These are phyloP conservation scores for Erpobdella octoculata DNA, from an alignment of 2,888 invertebrate genomes.

Conservation along the genomic window DNA sequence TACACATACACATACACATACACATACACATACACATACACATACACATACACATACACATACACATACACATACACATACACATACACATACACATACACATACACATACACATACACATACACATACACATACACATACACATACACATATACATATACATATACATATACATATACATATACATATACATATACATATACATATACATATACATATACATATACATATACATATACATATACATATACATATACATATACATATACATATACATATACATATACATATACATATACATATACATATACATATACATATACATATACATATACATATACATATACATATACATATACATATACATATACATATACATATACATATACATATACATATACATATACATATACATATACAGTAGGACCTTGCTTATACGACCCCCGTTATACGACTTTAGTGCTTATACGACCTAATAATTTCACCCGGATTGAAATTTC, in stretches of 20 bases:
- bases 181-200: too few relatives aligned
- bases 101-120: too few relatives aligned
- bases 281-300: slow-evolving; percentile 21
- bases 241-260: slow-evolving; percentile 14
- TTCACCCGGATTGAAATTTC: too few relatives aligned
- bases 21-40: slow-evolving; percentile 30
- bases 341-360: background rate
- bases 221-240: background rate
- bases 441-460: too few relatives aligned
- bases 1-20: slow-evolving; percentile 31
- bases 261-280: slow-evolving; percentile 25
- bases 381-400: background rate
- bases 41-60: slow-evolving; percentile 30
- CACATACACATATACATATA: too few relatives aligned
- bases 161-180: too few relatives aligned
- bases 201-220: too few relatives aligned
- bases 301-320: slow-evolving; percentile 22
- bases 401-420: background rate
- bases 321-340: slow-evolving; percentile 15
- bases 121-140: slow-evolving; percentile 27
- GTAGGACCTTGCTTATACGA: too few relatives aligned
- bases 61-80: slow-evolving; percentile 31
- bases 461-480: too few relatives aligned
- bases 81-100: slow-evolving; percentile 23
- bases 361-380: background rate